Base-by-base conservation (phyloP, 2,113 vertebrate genomes). In the Danionella cerebrum region DNA sequence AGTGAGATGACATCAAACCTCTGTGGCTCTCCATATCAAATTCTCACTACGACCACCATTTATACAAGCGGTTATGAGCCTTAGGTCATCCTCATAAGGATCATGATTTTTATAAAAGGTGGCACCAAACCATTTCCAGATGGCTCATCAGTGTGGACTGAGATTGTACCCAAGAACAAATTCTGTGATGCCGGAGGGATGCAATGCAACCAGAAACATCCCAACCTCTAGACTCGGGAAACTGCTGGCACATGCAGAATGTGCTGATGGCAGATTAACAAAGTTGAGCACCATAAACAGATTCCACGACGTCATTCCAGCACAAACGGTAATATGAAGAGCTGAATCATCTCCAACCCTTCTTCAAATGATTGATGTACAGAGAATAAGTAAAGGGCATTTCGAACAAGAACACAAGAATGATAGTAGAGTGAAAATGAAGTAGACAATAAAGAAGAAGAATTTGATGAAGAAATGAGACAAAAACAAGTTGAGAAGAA, bases 1-100 rank as follows among this genome's bases (percentile, higher is more conserved):
- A 50, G 42, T 57, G 29, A 52, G 16, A 48, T 51, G 35, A 25
- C 33, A 39, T 60, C 48, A 47, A 59, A 33, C 13, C 10, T 0
- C n/a, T 44, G 38, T 19, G 42, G 35, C 55, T 64, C 77, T 60
- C 80, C 75, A 76, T 78, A 78, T 64, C 66, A 74, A 75, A 79
- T 85, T 80, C 73, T 72, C 78, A 76, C 81, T 80, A 82, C 78
- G 82, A 71, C 73, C 75, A 57, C 50, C 75, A 72, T 42, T 66
- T 67, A 51, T 19, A 57, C 58, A 55, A 70, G 35, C 47, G 41
- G 44, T 57, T 55, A 76, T 57, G 63, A 76, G 67, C 71, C 57
- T 50, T 19, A 73, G 66, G 71, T 58, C 54, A 53, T 67, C 53
- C 50, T 67, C 70, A 62, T 76, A 66, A 73, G 62, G 57, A 47